Evolutionary conservation across 1,140 invertebrate species (phyloP).

Genomic region (Aphaenogaster ashmeadi): DNA sequence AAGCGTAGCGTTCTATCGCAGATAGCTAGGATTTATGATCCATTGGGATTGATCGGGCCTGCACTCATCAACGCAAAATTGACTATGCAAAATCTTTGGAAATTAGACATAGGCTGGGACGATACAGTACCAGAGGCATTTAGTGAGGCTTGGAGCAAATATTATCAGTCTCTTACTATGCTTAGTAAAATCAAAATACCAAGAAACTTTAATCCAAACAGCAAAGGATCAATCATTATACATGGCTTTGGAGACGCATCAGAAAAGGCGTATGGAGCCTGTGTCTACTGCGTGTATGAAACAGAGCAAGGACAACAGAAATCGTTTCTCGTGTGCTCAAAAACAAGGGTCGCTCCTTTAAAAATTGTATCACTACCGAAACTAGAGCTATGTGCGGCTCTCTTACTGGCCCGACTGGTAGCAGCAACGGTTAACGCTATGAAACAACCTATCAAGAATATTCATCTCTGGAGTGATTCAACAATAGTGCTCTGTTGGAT

Average conservation of each 20-base stretch:
- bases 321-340: neutral
- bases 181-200: neutral
- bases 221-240: neutral
- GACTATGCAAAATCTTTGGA: no score
- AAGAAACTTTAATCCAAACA: neutral
- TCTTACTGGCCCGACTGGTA: neutral
- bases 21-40: no score
- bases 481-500: constrained; percentile 7
- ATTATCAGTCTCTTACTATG: no score
- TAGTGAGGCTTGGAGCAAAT: no score
- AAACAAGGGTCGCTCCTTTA: constrained; percentile 2
- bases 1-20: no score
- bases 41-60: no score
- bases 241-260: constrained; percentile 39
- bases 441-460: neutral
- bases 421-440: neutral
- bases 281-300: neutral
- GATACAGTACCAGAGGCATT: no score
- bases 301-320: neutral
- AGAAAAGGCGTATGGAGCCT: constrained; percentile 50
- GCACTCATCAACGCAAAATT: no score
- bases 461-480: neutral
- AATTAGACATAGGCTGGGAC: no score
- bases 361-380: neutral
- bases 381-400: neutral